Evolutionary conservation across 2,888 invertebrate genomes (phyloP).

Genomic region (Trilocha varians): DNA sequence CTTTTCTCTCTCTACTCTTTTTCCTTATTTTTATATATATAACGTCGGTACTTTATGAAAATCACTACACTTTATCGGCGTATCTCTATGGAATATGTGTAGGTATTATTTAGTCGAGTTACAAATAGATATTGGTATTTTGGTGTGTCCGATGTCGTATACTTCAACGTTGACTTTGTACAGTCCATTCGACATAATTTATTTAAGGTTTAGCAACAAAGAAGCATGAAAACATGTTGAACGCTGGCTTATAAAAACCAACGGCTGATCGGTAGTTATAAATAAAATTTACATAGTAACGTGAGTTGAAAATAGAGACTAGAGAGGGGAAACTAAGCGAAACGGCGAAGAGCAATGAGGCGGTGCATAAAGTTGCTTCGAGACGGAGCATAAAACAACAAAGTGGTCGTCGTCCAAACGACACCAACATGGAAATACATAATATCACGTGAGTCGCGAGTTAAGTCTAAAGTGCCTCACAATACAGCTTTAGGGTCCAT

Average conservation of each 20-base stretch:
- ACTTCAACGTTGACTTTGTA: too few relatives aligned
- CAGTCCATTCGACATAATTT: neutral
- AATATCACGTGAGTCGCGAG: slow-evolving; percentile 29
- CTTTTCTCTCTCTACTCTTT: too few relatives aligned
- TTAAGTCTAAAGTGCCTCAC: slow-evolving; percentile 45
- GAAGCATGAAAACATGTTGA: slow-evolving; percentile 4
- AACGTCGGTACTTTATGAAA: too few relatives aligned
- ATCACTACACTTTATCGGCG: too few relatives aligned
- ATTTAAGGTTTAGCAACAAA: neutral
- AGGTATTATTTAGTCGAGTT: too few relatives aligned
- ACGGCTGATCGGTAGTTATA: slow-evolving; percentile 35
- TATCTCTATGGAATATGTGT: too few relatives aligned
- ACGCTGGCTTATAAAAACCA: slow-evolving; percentile 21
- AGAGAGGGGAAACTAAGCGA: slow-evolving; percentile 64
- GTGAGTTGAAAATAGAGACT: slow-evolving; percentile 66
- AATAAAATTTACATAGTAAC: slow-evolving; percentile 66
- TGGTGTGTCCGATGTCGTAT: too few relatives aligned
- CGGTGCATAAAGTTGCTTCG: slow-evolving; percentile 64
- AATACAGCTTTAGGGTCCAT: slow-evolving; percentile 53
- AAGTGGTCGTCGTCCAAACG: slow-evolving; percentile 56
- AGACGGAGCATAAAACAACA: slow-evolving; percentile 70
- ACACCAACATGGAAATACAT: slow-evolving; percentile 62
- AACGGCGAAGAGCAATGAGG: slow-evolving; percentile 68
- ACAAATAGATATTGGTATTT: too few relatives aligned
- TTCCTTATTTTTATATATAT: too few relatives aligned